Evolutionary conservation across 2,113 vertebrate species (phyloP).

Genomic region (Globicephala melas): DNA sequence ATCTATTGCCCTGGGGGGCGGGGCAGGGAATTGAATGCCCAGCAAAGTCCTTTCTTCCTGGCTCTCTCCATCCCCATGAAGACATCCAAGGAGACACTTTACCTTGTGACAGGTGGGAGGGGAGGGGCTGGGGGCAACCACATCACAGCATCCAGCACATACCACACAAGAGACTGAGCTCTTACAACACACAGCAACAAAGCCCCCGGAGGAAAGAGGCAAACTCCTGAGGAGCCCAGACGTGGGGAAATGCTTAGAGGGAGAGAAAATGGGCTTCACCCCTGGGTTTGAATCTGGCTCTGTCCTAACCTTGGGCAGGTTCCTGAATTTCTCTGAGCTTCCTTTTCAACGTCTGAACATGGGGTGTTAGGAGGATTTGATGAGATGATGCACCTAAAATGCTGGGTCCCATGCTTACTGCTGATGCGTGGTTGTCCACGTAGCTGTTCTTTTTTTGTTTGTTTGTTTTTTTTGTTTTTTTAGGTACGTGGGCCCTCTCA

Average conservation of each 20-base stretch:
- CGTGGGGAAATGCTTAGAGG: not conserved
- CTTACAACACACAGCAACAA: not conserved
- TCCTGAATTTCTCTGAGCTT: not conserved
- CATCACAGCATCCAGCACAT: not conserved
- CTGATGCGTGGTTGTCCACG: not conserved
- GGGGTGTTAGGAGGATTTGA: not conserved
- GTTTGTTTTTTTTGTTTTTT: too few species aligned
- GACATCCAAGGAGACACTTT: not conserved
- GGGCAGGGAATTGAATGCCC: not conserved
- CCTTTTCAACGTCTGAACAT: not conserved
- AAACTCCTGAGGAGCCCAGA: not conserved
- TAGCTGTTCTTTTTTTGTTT: not conserved
- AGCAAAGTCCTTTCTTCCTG: not conserved
- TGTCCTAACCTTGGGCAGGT: not conserved
- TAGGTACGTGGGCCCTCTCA: too few species aligned
- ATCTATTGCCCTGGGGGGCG: not conserved
- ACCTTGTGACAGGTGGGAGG: not conserved
- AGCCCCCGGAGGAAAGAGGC: not conserved
- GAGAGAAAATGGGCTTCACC: not conserved
- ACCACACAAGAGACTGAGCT: not conserved
- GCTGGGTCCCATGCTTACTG: not conserved
- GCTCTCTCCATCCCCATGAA: not conserved
- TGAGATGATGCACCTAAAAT: rapidly evolving
- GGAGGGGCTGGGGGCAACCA: not conserved
- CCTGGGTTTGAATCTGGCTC: not conserved